phyloP scores from a whole-genome alignment of 2,888 invertebrate species.

The Watsonalla binaria region DNA sequence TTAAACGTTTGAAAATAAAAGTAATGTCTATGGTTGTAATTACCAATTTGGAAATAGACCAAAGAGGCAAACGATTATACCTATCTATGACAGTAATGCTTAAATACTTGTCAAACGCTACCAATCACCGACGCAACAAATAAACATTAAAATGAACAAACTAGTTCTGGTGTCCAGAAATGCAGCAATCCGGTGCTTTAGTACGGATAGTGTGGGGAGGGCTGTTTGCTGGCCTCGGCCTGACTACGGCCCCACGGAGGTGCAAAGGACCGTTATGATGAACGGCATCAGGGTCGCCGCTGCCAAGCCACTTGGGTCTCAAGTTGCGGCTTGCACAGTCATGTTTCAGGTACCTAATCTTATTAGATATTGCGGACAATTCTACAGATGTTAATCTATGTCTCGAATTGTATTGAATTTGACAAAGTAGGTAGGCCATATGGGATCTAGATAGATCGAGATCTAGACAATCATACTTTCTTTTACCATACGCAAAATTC shows the following conservation, averaged over 20 bases:
- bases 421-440: too few species aligned
- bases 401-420: too few species aligned
- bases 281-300: constrained; percentile 53
- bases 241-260: constrained; percentile 49
- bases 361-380: too few species aligned
- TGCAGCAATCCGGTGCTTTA: constrained; percentile 18
- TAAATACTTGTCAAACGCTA: background rate
- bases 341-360: constrained; percentile 60
- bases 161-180: background rate
- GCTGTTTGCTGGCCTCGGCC: constrained; percentile 29
- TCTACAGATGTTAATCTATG: too few species aligned
- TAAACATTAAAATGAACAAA: constrained; percentile 3
- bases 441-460: too few species aligned
- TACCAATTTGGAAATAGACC: too few species aligned
- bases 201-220: constrained; percentile 7
- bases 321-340: constrained; percentile 54
- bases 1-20: too few species aligned
- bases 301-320: constrained; percentile 38
- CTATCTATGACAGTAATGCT: too few species aligned
- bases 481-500: too few species aligned
- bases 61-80: too few species aligned
- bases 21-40: too few species aligned
- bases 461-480: too few species aligned
- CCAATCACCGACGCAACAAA: background rate
- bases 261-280: constrained; percentile 41